These are phyloP conservation scores for Crotalus adamanteus DNA, from an alignment of 2,797 vertebrate species.

Conservation along the genomic window DNA sequence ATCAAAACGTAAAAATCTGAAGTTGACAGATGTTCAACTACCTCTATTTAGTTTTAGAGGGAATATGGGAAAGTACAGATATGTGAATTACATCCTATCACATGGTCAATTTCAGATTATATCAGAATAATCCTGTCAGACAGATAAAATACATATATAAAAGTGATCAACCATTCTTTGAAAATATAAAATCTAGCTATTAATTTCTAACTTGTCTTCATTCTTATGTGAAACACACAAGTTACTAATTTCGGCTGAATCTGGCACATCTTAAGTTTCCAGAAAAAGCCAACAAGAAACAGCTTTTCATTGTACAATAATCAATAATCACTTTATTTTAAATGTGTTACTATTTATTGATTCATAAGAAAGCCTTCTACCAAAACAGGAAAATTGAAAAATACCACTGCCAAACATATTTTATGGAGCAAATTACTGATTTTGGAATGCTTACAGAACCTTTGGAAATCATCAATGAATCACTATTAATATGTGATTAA, in stretches of 20 bases:
- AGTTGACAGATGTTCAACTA: background rate
- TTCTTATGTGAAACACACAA: background rate
- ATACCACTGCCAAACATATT: background rate
- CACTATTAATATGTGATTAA: slow-evolving; percentile 1
- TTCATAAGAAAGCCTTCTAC: background rate
- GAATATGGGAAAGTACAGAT: background rate
- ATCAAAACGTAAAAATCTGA: background rate
- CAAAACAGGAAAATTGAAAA: slow-evolving; percentile 11
- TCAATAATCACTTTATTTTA: background rate
- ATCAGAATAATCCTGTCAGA: background rate
- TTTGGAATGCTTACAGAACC: background rate
- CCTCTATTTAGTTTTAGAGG: background rate
- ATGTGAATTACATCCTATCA: background rate
- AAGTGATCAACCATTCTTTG: background rate
- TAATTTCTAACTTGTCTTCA: background rate
- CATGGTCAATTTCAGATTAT: background rate
- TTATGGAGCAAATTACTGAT: background rate
- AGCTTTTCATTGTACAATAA: background rate
- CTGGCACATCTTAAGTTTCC: background rate
- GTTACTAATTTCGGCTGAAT: background rate
- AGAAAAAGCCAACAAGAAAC: background rate
- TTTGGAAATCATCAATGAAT: background rate
- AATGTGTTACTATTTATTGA: background rate
- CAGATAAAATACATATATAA: background rate
- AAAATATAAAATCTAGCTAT: background rate